These are phyloP conservation scores for Ciconia nigra DNA, from an alignment of 2,797 vertebrate genomes.

Conservation along the genomic window DNA sequence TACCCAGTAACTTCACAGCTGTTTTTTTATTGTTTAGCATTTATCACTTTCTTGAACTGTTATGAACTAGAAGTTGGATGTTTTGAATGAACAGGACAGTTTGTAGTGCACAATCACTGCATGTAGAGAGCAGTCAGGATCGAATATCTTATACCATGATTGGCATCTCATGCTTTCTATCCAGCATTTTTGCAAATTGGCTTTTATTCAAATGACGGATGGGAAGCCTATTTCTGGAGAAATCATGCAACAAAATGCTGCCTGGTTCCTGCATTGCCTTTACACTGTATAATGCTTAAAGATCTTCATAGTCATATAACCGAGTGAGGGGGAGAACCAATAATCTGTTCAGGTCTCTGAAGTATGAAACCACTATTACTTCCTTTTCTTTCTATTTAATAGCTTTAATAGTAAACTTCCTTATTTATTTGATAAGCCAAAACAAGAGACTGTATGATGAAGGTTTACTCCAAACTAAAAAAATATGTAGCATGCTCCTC, in stretches of 20 bases:
- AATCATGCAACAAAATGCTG: neutral
- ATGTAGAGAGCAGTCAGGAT: neutral
- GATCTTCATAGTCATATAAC: neutral
- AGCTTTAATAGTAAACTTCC: neutral
- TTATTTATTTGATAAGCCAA: neutral
- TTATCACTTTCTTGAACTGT: neutral
- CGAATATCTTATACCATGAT: neutral
- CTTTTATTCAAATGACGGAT: neutral
- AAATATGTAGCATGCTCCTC: rapidly evolving
- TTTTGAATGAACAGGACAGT: neutral
- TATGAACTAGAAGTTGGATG: neutral
- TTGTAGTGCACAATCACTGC: neutral
- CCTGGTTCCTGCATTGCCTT: neutral
- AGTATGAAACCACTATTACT: neutral
- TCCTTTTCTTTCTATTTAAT: neutral
- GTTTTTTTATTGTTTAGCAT: neutral
- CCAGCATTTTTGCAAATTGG: neutral
- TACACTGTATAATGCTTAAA: neutral
- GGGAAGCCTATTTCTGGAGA: neutral
- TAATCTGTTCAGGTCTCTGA: neutral
- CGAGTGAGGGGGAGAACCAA: neutral
- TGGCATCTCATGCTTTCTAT: neutral
- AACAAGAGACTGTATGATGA: neutral
- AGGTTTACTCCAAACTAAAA: neutral
- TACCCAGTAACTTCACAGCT: neutral